A percentile compares a stretch with the other conserved stretches of the same genome.
These are phyloP conservation scores for Hydriomena furcata DNA, from an alignment of 2,888 invertebrate species.

Conservation along the genomic window DNA sequence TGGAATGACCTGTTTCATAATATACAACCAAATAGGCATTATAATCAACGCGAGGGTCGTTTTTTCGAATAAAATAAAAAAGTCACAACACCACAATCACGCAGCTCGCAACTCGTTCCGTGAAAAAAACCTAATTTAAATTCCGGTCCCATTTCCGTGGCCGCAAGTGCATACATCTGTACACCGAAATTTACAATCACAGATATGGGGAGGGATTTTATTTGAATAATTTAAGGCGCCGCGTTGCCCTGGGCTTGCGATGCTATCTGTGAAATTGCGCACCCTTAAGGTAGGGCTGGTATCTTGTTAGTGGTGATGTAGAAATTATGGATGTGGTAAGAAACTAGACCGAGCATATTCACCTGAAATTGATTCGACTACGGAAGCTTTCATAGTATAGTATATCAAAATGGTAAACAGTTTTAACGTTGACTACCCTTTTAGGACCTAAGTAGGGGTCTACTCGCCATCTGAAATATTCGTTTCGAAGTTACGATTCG, in stretches of 20 bases:
- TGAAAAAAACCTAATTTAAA: slow-evolving; percentile 14
- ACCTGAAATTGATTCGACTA: too few species aligned
- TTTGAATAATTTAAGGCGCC: slow-evolving; percentile 76
- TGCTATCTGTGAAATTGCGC: slow-evolving; percentile 73
- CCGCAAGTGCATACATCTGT: slow-evolving; percentile 53
- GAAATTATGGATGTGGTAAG: slow-evolving; percentile 34
- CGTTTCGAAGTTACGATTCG: too few species aligned
- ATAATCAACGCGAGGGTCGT: too few species aligned
- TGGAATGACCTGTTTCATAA: too few species aligned
- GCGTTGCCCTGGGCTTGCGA: slow-evolving; percentile 50
- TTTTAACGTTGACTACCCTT: too few species aligned
- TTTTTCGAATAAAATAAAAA: too few species aligned
- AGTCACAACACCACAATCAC: neutral
- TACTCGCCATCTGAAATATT: too few species aligned
- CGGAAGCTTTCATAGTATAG: too few species aligned
- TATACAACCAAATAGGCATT: too few species aligned
- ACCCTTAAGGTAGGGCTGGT: slow-evolving; percentile 47
- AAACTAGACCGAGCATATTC: too few species aligned
- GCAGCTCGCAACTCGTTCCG: neutral
- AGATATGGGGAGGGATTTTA: slow-evolving; percentile 70
- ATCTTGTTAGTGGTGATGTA: slow-evolving; percentile 32
- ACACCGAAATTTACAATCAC: slow-evolving; percentile 70
- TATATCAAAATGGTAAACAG: too few species aligned
- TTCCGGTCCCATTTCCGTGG: slow-evolving; percentile 25
- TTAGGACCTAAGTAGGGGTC: too few species aligned